Evolutionary conservation across 2,888 invertebrate genomes (phyloP), one percentile per base, ranked within the genome.

Genomic region (Aleiodes alternator): DNA sequence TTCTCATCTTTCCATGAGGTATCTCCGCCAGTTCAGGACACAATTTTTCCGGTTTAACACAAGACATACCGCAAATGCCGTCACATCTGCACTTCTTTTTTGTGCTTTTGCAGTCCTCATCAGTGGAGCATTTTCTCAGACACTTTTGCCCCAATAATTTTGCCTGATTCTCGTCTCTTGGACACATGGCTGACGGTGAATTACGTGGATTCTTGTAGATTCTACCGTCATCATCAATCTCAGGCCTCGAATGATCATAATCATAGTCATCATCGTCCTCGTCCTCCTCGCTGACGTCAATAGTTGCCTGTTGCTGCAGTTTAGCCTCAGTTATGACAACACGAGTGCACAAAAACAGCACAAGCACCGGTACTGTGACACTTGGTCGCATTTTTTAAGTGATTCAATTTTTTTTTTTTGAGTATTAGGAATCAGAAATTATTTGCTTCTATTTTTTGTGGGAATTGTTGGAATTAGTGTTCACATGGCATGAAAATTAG

Each of bases 21-120:
- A 96, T 96, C 78, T 95, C 93, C 50, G 93, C 93, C 69, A 96
- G 90, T 12, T 95, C 95, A 0, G 96, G 95, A 83, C 97, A 97
- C 88, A 96, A 96, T n/a, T 96, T 93, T 87, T 97, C 96, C 92
- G 97, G 98, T 89, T 98, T 98, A 82, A 99, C 97, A 90, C 99
- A 99, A 72, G 98, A 98, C 94, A 97, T 95, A 75, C 99, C 99
- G 87, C 99, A 99, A 1, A 95, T 94, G 66, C 98, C 98, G 87
- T 99, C 99, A 88, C 99, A 99, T 79, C 98, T 92, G 88, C 99
- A 99, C 87, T 97, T 95, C 91, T 98, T 98, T 91, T 97, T 96
- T 90, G 96, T 96, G 87, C 98, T 98, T 90, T 97, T 97, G 90
- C 99, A 99, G 89, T 98, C 98, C 87, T 96, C 96, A 87, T 98